Conservation (phyloP, 1,140 invertebrate genomes). For the Brachionus manjavacas region DNA sequence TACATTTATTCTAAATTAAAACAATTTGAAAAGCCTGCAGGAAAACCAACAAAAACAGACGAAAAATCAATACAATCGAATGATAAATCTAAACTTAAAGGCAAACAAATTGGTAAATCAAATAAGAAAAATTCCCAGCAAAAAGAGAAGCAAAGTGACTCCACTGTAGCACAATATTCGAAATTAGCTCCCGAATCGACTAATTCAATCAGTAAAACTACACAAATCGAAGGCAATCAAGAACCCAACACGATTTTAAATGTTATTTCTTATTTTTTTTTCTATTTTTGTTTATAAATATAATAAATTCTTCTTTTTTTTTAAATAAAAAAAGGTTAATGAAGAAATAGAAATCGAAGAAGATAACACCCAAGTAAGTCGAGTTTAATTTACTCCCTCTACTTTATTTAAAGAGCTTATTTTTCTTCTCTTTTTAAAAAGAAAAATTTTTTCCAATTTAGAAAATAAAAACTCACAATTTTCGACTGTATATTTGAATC, state of each 20-base stretch:
- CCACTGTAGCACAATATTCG: background rate
- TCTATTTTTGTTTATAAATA: background rate
- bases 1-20: slow-evolving; percentile 13
- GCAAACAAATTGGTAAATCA: slow-evolving; percentile 4
- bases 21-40: slow-evolving; percentile 29
- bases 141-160: background rate
- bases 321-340: slow-evolving; percentile 25
- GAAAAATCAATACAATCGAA: slow-evolving; percentile 30
- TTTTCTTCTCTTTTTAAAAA: background rate
- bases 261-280: slow-evolving; percentile 4
- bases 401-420: background rate
- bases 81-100: background rate
- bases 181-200: background rate
- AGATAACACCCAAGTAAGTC: slow-evolving; percentile 14
- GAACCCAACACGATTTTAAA: background rate
- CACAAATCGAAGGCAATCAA: background rate
- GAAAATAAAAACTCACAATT: background rate
- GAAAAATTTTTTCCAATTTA: background rate
- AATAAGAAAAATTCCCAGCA: background rate
- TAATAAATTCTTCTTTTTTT: background rate
- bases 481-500: slow-evolving; percentile 7
- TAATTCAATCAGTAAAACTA: background rate
- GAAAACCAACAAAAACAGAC: slow-evolving; percentile 31
- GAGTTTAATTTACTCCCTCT: background rate
- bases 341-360: slow-evolving; percentile 10